phyloP scores from a whole-genome alignment of 37 sponge, comb jelly and placozoan species.

The Aphrocallistes beatrix region DNA sequence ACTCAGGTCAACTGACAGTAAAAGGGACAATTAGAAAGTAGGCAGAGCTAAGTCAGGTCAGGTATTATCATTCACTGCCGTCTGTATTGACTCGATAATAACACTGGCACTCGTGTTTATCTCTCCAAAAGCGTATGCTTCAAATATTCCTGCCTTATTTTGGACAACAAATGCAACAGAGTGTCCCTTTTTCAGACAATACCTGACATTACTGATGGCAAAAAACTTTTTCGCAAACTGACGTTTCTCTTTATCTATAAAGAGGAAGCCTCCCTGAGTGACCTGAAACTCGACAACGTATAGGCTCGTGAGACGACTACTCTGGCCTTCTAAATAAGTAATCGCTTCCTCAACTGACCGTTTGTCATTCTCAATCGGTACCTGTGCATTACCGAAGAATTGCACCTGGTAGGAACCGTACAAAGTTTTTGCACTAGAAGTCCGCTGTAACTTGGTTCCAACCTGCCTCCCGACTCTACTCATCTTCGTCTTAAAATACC shows the following conservation, averaged over 20 bases:
- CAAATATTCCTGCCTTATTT: not conserved
- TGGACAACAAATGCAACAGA: not conserved
- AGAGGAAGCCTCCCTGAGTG: not conserved
- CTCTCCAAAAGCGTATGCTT: not conserved
- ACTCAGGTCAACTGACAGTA: not conserved
- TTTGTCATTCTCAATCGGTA: not conserved
- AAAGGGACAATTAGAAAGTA: not conserved
- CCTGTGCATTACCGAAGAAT: not conserved
- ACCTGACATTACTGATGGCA: not conserved
- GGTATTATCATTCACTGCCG: not conserved
- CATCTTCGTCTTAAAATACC: not conserved
- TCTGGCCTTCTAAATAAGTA: not conserved
- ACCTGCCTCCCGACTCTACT: not conserved
- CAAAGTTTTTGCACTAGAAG: not conserved
- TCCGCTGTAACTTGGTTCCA: not conserved
- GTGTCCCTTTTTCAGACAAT: not conserved
- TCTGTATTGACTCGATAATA: not conserved
- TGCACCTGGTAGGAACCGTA: constrained; percentile 1
- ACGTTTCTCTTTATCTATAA: not conserved
- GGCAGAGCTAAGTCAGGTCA: not conserved
- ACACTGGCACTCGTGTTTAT: not conserved
- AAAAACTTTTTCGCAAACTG: not conserved
- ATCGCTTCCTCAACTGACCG: not conserved
- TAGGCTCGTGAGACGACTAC: not conserved
- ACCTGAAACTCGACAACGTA: not conserved